Base-by-base conservation (phyloP, 2,113 vertebrate species). In the Chlorodrepanis virens region DNA sequence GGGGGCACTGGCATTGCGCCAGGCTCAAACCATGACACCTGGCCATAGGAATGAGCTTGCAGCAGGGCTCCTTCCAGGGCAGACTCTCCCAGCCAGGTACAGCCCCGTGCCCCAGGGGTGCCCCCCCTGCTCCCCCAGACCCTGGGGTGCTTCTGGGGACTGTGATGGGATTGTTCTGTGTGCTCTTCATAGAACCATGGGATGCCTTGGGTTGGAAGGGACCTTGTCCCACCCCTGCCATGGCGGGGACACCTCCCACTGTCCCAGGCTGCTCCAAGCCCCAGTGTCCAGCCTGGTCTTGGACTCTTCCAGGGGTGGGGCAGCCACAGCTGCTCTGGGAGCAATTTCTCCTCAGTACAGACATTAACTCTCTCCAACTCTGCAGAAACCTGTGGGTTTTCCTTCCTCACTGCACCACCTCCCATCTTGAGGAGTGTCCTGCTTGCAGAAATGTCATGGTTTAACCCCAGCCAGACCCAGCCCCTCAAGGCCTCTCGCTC, bases 21-120 rank as follows among this genome's bases (percentile, higher is more conserved):
- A n/a, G n/a, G n/a, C n/a, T n/a, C n/a, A n/a, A n/a, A n/a, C n/a
- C n/a, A n/a, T n/a, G n/a, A n/a, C n/a, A n/a, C n/a, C 0, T 0
- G 75, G 14, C 15, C 37, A 4, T 2, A 23, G 13, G 11, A 31
- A 33, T 0, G 1, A 50, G 52, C 15, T 85, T 19, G 28, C 57
- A 27, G 57, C 40, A 7, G 2, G 6, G 45, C 60, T 27, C 1
- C 12, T 57, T 19, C 65, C 79, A 33, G 12, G 69, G 78, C 39
- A 53, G 57, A 12, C 37, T 3, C 13, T 53, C 47, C 12, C 0
- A 0, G 14, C 3, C 23, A 27, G 39, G 11, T 1, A 2, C 28
- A 35, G 5, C 25, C 35, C 53, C 0, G 0, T 18, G 49, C 9
- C 9, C 71, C 1, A 4, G 13, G 52, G 50, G 31, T 14, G 39